phyloP scores from a whole-genome alignment of 2,797 vertebrate genomes.

The Zenarchopterus dispar region DNA sequence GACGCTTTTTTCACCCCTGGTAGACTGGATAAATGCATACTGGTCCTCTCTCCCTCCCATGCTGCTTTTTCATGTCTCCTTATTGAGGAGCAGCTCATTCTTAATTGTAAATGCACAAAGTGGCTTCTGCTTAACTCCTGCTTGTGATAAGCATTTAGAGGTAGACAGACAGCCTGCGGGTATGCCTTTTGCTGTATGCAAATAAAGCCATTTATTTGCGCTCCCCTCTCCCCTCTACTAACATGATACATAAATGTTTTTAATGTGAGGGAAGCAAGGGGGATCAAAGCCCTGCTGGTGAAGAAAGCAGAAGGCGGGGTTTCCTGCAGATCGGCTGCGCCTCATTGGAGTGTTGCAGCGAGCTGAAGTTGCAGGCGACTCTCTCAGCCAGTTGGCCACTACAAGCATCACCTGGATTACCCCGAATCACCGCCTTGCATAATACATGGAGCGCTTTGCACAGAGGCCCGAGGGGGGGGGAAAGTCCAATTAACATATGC shows the following conservation, averaged over 20 bases:
- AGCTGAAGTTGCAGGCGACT: slow-evolving; percentile 42
- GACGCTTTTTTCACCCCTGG: slow-evolving; percentile 19
- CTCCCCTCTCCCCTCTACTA: slow-evolving; percentile 59
- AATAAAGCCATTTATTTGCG: slow-evolving; percentile 70
- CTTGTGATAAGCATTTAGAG: slow-evolving; percentile 78
- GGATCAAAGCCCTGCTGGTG: slow-evolving; percentile 56
- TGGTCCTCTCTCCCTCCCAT: not conserved
- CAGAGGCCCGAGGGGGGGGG: slow-evolving; percentile 51
- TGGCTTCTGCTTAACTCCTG: slow-evolving; percentile 59
- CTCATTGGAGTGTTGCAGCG: slow-evolving; percentile 52
- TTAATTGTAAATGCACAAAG: slow-evolving; percentile 67
- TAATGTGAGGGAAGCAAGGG: slow-evolving; percentile 51
- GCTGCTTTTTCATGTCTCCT: slow-evolving; percentile 34
- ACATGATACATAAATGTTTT: slow-evolving; percentile 80
- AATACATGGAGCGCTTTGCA: slow-evolving; percentile 66
- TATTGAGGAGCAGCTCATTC: slow-evolving; percentile 57
- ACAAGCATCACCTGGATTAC: slow-evolving; percentile 69
- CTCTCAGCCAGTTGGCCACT: slow-evolving; percentile 58
- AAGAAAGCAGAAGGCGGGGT: slow-evolving; percentile 47
- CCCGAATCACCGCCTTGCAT: slow-evolving; percentile 65
- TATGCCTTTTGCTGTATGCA: slow-evolving; percentile 76
- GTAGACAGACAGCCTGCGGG: slow-evolving; percentile 78
- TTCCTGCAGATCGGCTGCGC: slow-evolving; percentile 24
- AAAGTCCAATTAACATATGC: slow-evolving; percentile 79
- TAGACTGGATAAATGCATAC: not conserved